Percentiles rank a stretch among this genome's conserved stretches.
phyloP scores from a whole-genome alignment of 2,113 vertebrate species.

The Thunnus thynnus region DNA sequence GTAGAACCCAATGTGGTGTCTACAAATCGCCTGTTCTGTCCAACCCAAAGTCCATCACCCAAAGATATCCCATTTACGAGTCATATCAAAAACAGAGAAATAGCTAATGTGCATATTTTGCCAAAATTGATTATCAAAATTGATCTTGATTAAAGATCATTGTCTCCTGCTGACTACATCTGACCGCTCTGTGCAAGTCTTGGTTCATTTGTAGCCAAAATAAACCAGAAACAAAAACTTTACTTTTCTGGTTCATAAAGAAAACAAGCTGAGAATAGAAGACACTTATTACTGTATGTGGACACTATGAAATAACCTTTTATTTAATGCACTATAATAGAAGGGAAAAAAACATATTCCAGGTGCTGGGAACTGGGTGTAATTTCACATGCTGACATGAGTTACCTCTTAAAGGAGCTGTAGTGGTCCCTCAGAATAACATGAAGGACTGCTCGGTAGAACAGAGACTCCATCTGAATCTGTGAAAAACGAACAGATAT shows the following conservation, averaged over 20 bases:
- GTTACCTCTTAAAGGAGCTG: constrained; percentile 91
- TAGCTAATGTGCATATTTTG: too few relatives aligned
- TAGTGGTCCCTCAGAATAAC: constrained; percentile 95
- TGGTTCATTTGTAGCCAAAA: constrained; percentile 45
- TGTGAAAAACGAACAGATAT: constrained; percentile 64
- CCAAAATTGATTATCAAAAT: too few relatives aligned
- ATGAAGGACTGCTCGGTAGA: constrained; percentile 96
- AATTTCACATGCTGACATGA: background rate
- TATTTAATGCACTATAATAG: background rate
- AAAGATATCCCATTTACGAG: too few relatives aligned
- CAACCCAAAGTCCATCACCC: too few relatives aligned
- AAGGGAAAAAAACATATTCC: background rate
- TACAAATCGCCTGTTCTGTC: too few relatives aligned
- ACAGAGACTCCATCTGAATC: constrained; percentile 95
- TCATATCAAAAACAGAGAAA: too few relatives aligned
- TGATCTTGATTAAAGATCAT: too few relatives aligned
- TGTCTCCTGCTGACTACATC: background rate
- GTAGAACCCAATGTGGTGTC: too few relatives aligned
- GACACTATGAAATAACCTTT: background rate
- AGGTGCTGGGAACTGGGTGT: background rate
- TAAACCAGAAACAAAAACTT: constrained; percentile 33
- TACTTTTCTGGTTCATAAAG: constrained; percentile 36
- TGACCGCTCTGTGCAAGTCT: constrained; percentile 33
- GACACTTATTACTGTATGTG: background rate
- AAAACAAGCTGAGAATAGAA: constrained; percentile 9